A percentile compares a stretch with the other conserved stretches of the same genome.
Conservation (phyloP, 2,113 vertebrate genomes). For the Antennarius striatus region DNA sequence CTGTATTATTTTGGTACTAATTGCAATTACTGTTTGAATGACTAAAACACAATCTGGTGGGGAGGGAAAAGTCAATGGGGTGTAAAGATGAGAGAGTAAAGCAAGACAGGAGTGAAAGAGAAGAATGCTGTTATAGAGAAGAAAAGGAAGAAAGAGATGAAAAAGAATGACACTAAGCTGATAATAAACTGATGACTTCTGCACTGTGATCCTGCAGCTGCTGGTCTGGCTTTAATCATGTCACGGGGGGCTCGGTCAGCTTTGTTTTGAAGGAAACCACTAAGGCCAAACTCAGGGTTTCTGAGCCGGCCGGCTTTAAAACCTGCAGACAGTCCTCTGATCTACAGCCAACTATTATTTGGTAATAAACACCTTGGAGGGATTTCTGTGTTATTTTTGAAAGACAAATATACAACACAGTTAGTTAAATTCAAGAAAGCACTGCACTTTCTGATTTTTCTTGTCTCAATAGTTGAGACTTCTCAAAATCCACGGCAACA, state of each 20-base stretch:
- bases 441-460: conserved; percentile 1
- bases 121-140: no score
- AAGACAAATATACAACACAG: background rate
- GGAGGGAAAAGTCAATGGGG: no score
- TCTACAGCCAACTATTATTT: background rate
- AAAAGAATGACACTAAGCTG: conserved; percentile 1
- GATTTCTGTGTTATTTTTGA: background rate
- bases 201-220: background rate
- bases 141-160: no score
- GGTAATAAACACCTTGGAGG: background rate
- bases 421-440: background rate
- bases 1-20: no score
- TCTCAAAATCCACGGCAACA: no score
- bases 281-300: conserved; percentile 11
- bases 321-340: background rate
- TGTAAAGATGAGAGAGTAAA: no score
- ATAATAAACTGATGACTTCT: conserved; percentile 26
- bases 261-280: conserved; percentile 20
- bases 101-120: no score
- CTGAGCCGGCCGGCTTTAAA: background rate
- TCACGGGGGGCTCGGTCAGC: conserved; percentile 30
- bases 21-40: no score
- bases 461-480: no score
- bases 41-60: no score
- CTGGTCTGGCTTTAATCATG: conserved; percentile 6